These are phyloP conservation scores for Athalia rosae DNA, from an alignment of 2,888 invertebrate genomes.

Conservation along the genomic window DNA sequence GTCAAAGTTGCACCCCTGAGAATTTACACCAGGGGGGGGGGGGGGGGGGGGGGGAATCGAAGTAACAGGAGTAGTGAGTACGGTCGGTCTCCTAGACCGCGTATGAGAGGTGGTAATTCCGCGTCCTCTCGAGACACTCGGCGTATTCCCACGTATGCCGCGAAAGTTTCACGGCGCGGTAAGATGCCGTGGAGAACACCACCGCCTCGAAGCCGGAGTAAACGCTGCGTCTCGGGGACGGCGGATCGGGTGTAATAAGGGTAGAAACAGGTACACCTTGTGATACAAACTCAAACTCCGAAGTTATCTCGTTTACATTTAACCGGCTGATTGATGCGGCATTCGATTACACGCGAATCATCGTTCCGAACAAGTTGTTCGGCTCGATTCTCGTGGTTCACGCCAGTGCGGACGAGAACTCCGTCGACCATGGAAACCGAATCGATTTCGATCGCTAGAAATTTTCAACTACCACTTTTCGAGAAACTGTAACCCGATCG, in stretches of 20 bases:
- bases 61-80: background rate
- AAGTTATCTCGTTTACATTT: background rate
- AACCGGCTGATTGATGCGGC: constrained; percentile 7
- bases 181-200: constrained; percentile 15
- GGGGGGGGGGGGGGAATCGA: too few relatives aligned
- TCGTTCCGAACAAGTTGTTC: too few relatives aligned
- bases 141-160: constrained; percentile 9
- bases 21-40: too few relatives aligned
- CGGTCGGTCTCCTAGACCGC: background rate
- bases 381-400: too few relatives aligned
- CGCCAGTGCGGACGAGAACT: too few relatives aligned
- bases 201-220: constrained; percentile 1
- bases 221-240: background rate
- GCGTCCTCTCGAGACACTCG: constrained; percentile 20
- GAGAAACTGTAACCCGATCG: too few relatives aligned
- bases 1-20: too few relatives aligned
- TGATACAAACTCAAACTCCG: background rate
- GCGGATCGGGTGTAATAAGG: background rate
- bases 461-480: too few relatives aligned
- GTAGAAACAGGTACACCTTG: constrained; percentile 5
- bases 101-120: background rate
- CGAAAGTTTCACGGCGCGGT: constrained; percentile 22
- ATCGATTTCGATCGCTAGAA: too few relatives aligned
- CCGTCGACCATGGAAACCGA: too few relatives aligned
- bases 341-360: constrained; percentile 9